These are phyloP conservation scores for Corythucha ciliata DNA, from an alignment of 2,888 invertebrate genomes.

Conservation along the genomic window DNA sequence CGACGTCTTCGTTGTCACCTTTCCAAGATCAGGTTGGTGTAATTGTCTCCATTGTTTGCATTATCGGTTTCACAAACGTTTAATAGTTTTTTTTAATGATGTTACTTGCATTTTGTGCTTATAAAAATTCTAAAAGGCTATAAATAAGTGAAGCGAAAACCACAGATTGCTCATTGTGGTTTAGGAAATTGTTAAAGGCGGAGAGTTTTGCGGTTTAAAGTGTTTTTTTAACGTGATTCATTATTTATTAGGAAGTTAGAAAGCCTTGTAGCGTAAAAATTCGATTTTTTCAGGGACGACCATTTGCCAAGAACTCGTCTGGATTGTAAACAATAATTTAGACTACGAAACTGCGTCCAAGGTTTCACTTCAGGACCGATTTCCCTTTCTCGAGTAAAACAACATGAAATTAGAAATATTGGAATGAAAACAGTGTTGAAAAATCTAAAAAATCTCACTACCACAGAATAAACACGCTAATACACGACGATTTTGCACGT, in stretches of 20 bases:
- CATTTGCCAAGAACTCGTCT: slow-evolving; percentile 69
- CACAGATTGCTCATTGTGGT: no score
- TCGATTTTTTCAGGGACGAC: slow-evolving; percentile 50
- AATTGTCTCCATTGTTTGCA: not conserved
- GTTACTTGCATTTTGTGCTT: not conserved
- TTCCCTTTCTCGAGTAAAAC: slow-evolving; percentile 73
- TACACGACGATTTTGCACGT: slow-evolving; percentile 29
- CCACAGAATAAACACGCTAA: slow-evolving; percentile 51
- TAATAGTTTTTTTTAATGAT: not conserved
- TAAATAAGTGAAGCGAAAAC: no score
- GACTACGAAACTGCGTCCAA: slow-evolving; percentile 56
- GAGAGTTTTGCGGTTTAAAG: no score
- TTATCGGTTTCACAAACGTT: no score
- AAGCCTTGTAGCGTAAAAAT: no score
- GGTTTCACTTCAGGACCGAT: slow-evolving; percentile 54
- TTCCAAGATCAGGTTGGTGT: slow-evolving; percentile 58
- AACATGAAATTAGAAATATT: no score
- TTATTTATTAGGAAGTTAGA: no score
- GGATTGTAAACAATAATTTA: slow-evolving; percentile 66
- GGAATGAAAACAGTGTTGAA: no score
- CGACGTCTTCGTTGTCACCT: slow-evolving; percentile 66
- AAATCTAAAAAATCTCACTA: not conserved
- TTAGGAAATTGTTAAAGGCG: no score
- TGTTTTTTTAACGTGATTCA: no score
- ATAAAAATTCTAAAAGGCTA: no score